Evolutionary conservation across 2,888 invertebrate species (phyloP), one percentile per base, ranked within the genome.

Genomic region (Seladonia tumulorum): DNA sequence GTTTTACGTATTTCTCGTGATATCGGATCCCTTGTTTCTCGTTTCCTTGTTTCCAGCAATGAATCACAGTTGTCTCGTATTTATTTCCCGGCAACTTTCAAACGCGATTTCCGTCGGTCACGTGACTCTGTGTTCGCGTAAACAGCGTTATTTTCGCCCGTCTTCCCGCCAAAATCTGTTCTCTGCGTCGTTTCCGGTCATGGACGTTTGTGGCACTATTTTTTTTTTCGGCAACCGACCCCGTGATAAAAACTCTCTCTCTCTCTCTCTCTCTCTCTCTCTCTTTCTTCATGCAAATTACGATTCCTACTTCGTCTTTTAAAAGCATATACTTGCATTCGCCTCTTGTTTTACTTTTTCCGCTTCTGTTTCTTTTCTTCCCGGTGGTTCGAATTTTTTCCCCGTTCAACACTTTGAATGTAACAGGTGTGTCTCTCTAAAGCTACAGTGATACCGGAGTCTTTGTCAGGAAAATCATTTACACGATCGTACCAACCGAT

Each of bases 381-480:
- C 42, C 18, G 60, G 45, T 60, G 4, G 29, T 74, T 60, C 29
- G 16, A 57, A 45, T 70, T 42, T 77, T 63, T 47, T n/a, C 12
- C 79, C 42, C 29, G 63, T 29, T 78, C 79, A n/a, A 72, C 74
- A 49, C 79, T 77, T 73, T 76, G 45, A 80, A 88, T 68, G 83
- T 89, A 89, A 84, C 85, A 87, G 81, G 88, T 89, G 89, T 88
- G 81, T 85, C 71, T 57, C 57, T 57, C 87, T 89, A 89, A 68
- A 81, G 70, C 89, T 89, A 89, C 89, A 82, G 88, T 85, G 89
- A 89, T 89, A 89, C 89, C 88, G 81, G 82, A 81, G 79, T 79
- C 85, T 79, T 68, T 76, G 76, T 83, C 70, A 22, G 35, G 87
- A 80, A 79, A 87, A 89, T 75, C 87, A 68, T 87, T 78, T 80